phyloP scores from a whole-genome alignment of 2,888 invertebrate genomes.

The Plebejus argus region DNA sequence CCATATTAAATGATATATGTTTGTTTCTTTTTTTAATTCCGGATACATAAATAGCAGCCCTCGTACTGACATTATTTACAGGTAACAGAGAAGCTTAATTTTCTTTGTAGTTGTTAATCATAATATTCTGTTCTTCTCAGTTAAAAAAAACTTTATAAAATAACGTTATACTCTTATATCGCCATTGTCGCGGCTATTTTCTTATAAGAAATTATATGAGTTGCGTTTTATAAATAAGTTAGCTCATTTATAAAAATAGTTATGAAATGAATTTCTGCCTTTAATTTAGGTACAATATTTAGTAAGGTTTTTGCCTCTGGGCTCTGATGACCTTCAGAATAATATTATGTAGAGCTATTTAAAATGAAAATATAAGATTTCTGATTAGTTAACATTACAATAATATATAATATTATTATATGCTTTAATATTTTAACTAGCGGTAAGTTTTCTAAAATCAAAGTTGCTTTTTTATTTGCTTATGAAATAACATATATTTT shows the following conservation, averaged over 20 bases:
- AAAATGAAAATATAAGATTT: too few relatives aligned
- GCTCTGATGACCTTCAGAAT: too few relatives aligned
- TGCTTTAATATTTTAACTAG: background rate
- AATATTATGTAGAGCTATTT: too few relatives aligned
- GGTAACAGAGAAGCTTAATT: conserved; percentile 5
- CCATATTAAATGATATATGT: too few relatives aligned
- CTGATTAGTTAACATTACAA: background rate
- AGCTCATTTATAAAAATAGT: background rate
- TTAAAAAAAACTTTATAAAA: background rate
- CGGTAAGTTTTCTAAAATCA: too few relatives aligned
- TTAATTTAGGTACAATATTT: too few relatives aligned
- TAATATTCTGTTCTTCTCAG: background rate
- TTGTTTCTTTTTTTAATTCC: too few relatives aligned
- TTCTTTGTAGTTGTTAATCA: background rate
- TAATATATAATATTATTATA: background rate
- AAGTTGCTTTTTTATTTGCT: too few relatives aligned
- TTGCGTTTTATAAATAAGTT: background rate
- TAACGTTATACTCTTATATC: background rate
- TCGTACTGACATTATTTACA: conserved; percentile 38
- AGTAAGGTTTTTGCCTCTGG: too few relatives aligned
- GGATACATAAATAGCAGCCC: too few relatives aligned
- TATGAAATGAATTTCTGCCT: background rate
- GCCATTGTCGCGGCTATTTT: background rate
- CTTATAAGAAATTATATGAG: background rate
- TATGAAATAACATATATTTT: too few relatives aligned